Evolutionary conservation across 2,797 vertebrate genomes (phyloP).

Genomic region (Psittacula derbiana): DNA sequence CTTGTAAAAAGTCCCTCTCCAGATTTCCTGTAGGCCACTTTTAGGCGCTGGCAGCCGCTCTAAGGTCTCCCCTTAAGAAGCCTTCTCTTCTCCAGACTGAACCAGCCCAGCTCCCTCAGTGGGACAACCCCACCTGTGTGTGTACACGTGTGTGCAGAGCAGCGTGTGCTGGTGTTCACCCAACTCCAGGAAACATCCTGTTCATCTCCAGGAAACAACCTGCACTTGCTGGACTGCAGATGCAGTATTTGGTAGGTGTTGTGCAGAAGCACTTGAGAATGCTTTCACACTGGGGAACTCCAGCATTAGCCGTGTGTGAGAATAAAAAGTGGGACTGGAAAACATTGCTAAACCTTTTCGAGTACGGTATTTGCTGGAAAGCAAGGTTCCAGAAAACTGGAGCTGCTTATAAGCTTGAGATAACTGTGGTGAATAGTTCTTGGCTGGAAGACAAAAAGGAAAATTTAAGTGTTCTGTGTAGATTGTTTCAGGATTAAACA

Average conservation of each 20-base stretch:
- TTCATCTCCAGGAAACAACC: not conserved
- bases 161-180: not conserved
- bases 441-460: constrained; percentile 14
- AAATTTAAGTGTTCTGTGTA: not conserved
- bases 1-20: not conserved
- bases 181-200: not conserved
- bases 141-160: not conserved
- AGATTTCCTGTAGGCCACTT: not conserved
- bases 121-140: not conserved
- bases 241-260: not conserved
- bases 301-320: fast-evolving
- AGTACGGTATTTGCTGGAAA: not conserved
- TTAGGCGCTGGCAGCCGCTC: not conserved
- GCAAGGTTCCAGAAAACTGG: not conserved
- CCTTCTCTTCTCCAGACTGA: not conserved
- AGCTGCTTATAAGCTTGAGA: not conserved
- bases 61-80: not conserved
- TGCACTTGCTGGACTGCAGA: not conserved
- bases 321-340: not conserved
- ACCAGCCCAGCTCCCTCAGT: not conserved
- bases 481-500: constrained; percentile 36
- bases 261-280: not conserved
- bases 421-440: constrained; percentile 2
- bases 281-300: not conserved
- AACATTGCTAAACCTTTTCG: not conserved